A percentile compares a stretch with the other conserved stretches of the same genome.
Conservation (phyloP, 2,113 vertebrate genomes). For the Rhinolophus ferrumequinum region DNA sequence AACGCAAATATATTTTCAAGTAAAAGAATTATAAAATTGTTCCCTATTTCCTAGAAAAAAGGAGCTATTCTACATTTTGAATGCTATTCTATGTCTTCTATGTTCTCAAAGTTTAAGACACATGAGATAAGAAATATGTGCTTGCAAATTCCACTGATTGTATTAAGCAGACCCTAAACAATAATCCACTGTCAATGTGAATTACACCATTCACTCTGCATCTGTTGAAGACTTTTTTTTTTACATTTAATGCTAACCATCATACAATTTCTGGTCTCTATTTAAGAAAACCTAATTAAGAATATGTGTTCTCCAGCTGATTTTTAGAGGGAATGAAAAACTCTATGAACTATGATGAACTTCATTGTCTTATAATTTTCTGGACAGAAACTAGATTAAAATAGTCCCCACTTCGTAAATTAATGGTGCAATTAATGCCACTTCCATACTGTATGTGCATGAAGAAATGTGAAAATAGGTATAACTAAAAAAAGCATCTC, state of each 20-base stretch:
- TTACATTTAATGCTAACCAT: neutral
- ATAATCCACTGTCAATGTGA: neutral
- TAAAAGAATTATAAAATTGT: neutral
- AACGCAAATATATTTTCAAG: neutral
- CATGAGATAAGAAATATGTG: neutral
- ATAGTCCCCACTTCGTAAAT: neutral
- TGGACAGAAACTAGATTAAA: neutral
- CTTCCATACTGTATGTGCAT: neutral
- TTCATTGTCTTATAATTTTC: neutral
- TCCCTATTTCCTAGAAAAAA: neutral
- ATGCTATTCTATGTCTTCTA: neutral
- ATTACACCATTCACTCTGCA: neutral
- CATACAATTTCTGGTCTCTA: neutral
- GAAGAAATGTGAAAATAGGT: neutral
- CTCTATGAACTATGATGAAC: neutral
- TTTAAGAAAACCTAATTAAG: conserved; percentile 32
- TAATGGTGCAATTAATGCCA: neutral
- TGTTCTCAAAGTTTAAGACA: neutral
- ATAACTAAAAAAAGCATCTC: neutral
- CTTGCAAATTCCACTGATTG: neutral
- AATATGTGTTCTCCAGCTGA: neutral
- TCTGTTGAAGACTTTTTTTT: neutral
- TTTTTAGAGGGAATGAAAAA: conserved; percentile 36
- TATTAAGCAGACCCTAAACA: neutral
- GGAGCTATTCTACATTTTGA: neutral